Base-by-base conservation (phyloP, 2,113 vertebrate genomes). In the Xenus cinereus region DNA sequence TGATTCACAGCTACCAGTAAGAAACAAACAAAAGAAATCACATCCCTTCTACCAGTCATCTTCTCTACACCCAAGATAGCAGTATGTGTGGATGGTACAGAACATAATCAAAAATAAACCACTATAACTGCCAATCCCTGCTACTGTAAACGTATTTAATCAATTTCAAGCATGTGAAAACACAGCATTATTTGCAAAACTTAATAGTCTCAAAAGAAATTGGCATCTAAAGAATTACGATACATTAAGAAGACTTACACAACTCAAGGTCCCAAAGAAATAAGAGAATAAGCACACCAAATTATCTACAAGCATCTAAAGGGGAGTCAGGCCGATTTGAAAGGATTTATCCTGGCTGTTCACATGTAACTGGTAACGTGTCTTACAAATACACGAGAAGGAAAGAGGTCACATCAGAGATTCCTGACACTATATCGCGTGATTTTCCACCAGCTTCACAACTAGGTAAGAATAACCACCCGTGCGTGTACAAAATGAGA, bases 141-240 rank as follows among this genome's bases (percentile, higher is more conserved):
- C 35, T 54, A 53, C 35, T 69, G 37, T n/a, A 62, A 80, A 46
- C 32, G 3, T 20, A 88, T 62, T 64, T 85, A 11, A 39, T 57
- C 3, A 60, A 51, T 68, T 53, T 73, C 33, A 90, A 72, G 48
- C 7, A 33, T 10, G 33, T 2, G 19, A 68, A 90, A 94, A 87
- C 14, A n/a, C 2, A 26, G 23, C 6, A 22, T 14, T 63, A 39
- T 48, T 73, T n/a, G 43, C 63, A 73, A 63, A 50, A 83, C 5
- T 4, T 9, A 9, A 6, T 0, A 9, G 5, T 7, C 48, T 23
- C 45, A 14, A 43, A 82, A 62, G 7, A 83, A 63, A 53, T 1
- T 33, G 22, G 27, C 30, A 79, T 53, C 54, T 57, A 20, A 85
- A 69, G 33, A 92, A 41, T n/a, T 56, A 22, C 1, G 18, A 48